These are phyloP conservation scores for Drosophila saltans DNA, from an alignment of 1,140 invertebrate species.

Conservation along the genomic window DNA sequence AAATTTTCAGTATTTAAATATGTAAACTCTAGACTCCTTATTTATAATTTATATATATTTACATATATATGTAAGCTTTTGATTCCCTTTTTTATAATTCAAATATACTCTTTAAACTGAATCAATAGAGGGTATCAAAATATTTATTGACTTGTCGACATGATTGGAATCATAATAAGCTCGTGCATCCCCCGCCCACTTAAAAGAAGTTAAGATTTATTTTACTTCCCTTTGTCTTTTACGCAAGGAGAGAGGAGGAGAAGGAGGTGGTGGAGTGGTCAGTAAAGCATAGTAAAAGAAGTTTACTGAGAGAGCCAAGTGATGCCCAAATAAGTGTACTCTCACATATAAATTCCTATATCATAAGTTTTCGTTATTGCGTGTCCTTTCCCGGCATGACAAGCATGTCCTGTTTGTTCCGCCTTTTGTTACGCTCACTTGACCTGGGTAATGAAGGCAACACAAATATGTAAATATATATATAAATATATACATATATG, in stretches of 20 bases:
- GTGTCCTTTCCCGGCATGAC: not conserved
- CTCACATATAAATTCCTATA: slow-evolving; percentile 28
- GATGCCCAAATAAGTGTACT: not conserved
- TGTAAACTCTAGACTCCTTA: too few species aligned
- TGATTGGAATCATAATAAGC: slow-evolving; percentile 76
- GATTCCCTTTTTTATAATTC: not conserved
- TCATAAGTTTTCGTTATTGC: slow-evolving; percentile 38
- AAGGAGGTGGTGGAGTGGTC: slow-evolving; percentile 16
- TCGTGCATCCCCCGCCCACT: slow-evolving; percentile 3
- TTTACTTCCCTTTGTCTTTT: slow-evolving; percentile 44
- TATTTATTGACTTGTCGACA: slow-evolving; percentile 43
- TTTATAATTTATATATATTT: too few species aligned
- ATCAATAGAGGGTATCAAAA: not conserved
- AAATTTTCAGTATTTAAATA: too few species aligned
- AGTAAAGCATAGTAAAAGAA: not conserved
- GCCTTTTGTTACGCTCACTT: slow-evolving; percentile 49
- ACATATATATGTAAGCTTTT: too few species aligned
- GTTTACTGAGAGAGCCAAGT: slow-evolving; percentile 11
- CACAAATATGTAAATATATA: slow-evolving; percentile 37
- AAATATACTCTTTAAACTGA: not conserved
- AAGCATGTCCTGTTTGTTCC: not conserved
- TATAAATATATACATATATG: not conserved
- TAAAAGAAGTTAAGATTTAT: slow-evolving; percentile 43
- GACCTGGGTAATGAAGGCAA: slow-evolving; percentile 47
- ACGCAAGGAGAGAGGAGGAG: too few species aligned